These are phyloP conservation scores for Phaetusa simplex DNA, from an alignment of 2,113 vertebrate species.

Conservation along the genomic window DNA sequence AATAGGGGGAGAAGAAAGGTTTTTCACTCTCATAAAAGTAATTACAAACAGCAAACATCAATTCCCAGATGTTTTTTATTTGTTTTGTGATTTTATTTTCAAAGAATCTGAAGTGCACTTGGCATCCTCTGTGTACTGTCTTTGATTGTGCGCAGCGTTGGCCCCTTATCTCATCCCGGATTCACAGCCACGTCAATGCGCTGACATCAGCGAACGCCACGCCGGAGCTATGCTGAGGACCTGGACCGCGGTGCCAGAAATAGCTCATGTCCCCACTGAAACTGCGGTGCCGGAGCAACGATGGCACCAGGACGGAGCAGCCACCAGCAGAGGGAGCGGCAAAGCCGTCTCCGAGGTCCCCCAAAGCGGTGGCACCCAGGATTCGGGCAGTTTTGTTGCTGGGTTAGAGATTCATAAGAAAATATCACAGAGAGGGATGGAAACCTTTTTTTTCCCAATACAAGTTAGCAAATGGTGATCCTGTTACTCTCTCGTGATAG, in stretches of 20 bases:
- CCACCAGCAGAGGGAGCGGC: slow-evolving; percentile 7
- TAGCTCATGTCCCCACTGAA: fast-evolving
- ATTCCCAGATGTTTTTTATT: slow-evolving; percentile 25
- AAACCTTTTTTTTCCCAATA: fast-evolving
- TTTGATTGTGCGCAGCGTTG: background rate
- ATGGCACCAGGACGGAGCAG: fast-evolving
- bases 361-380: fast-evolving
- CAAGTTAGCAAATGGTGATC: background rate
- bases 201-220: background rate
- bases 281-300: fast-evolving
- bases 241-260: background rate
- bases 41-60: slow-evolving; percentile 14
- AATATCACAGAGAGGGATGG: background rate
- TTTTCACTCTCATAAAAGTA: slow-evolving; percentile 14
- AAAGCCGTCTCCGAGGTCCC: background rate
- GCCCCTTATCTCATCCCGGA: background rate
- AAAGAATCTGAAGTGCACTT: background rate
- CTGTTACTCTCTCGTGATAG: background rate
- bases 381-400: background rate
- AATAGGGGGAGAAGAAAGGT: background rate
- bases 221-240: background rate
- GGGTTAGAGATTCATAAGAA: background rate
- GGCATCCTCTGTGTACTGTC: background rate
- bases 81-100: slow-evolving; percentile 11
- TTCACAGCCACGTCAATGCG: background rate